Evolutionary conservation across 2,888 invertebrate genomes (phyloP), one percentile per base, ranked within the genome.

Genomic region (Agrypnus murinus): DNA sequence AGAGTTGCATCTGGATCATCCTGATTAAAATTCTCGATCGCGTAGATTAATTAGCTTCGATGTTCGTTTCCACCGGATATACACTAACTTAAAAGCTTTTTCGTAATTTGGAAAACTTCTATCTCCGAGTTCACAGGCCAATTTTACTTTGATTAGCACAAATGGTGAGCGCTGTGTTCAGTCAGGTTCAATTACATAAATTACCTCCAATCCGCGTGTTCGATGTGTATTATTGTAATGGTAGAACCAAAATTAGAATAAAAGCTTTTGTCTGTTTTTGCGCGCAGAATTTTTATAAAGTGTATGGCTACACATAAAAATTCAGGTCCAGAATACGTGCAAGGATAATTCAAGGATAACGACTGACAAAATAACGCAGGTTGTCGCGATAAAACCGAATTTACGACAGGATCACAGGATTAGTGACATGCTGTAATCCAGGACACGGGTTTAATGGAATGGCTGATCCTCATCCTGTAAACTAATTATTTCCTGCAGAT

Each of bases 371-470:
- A 79, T 77, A 77, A 78, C 78, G 76, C 73, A 65, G 77, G 71
- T 72, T 77, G 79, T 79, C 76, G 77, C 79, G 80, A 81, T 81
- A 81, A 81, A 81, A 80, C 76, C 69, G 69, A 80, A 81, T 81
- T 81, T 81, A 81, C 81, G 80, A 79, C 77, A 66, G 79, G 79
- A 80, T 81, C 81, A 78, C 74, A 69, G 80, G 78, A 81, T 81
- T 80, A 80, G 78, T 80, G 79, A 79, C 79, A 77, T 74, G 75
- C 75, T 73, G 76, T 78, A 77, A 79, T 78, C 79, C 76, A 74
- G 79, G 75, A 78, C 78, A 77, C 75, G 77, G 78, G 78, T 76
- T 80, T 78, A 79, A 79, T 78, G 79, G 78, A 77, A 79, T 77
- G 77, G 77, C 73, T 77, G 77, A 79, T 78, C 78, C 78, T 76